A percentile compares a stretch with the other conserved stretches of the same genome.
phyloP scores from a whole-genome alignment of 2,888 invertebrate species.

The Beris morrisii region DNA sequence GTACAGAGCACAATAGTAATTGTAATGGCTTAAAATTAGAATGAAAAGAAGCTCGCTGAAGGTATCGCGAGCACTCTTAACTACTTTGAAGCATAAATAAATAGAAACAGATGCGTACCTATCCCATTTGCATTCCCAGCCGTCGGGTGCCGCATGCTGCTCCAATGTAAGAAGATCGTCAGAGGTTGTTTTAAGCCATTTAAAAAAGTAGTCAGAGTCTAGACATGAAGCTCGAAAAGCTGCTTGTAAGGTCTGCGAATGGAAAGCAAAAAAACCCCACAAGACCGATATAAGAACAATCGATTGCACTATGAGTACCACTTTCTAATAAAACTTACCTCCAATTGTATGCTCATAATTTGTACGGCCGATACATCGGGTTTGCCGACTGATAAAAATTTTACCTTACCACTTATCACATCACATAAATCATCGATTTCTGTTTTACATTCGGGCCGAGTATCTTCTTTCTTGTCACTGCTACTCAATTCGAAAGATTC shows the following conservation, averaged over 20 bases:
- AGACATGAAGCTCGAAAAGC: constrained; percentile 66
- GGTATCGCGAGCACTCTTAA: constrained; percentile 14
- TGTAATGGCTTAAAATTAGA: constrained; percentile 2
- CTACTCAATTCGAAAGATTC: constrained; percentile 32
- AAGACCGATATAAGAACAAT: neutral
- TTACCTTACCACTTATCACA: constrained; percentile 61
- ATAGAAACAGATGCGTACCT: constrained; percentile 60
- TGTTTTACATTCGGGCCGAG: constrained; percentile 31
- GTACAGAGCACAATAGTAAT: constrained; percentile 13
- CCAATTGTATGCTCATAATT: constrained; percentile 64
- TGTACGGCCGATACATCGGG: constrained; percentile 62
- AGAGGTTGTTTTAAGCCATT: constrained; percentile 64
- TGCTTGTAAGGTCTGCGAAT: constrained; percentile 61
- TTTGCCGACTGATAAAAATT: constrained; percentile 62
- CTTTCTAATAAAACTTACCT: constrained; percentile 53
- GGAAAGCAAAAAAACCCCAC: constrained; percentile 41
- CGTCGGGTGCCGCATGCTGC: constrained; percentile 65
- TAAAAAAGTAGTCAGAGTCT: constrained; percentile 61
- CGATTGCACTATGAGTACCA: neutral
- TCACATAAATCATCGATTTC: constrained; percentile 55
- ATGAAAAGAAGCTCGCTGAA: constrained; percentile 9
- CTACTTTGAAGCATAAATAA: constrained; percentile 29
- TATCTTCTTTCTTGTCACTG: constrained; percentile 35
- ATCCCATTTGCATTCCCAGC: constrained; percentile 74
- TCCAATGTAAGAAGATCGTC: constrained; percentile 65